phyloP scores from a whole-genome alignment of 2,797 vertebrate genomes.

The Lepilemur ruficaudatus region DNA sequence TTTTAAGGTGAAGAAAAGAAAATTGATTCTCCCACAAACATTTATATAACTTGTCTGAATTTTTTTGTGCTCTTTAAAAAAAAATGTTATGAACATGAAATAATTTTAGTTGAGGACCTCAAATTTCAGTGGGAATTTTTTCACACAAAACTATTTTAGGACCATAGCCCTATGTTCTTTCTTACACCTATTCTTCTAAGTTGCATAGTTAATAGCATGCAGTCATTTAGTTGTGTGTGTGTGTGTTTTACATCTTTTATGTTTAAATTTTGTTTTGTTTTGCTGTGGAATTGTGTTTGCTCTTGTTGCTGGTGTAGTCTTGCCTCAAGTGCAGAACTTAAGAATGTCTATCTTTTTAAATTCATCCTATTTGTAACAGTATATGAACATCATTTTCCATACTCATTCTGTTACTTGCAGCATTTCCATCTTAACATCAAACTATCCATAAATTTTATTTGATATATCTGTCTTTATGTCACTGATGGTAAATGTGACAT shows the following conservation, averaged over 20 bases:
- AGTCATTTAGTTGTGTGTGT: not conserved
- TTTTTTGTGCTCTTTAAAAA: no score
- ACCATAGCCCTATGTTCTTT: not conserved
- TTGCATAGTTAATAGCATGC: not conserved
- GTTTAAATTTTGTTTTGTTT: not conserved
- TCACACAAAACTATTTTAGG: not conserved
- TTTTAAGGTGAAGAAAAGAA: no score
- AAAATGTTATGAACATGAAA: no score
- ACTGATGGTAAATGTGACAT: not conserved
- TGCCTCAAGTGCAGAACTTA: not conserved
- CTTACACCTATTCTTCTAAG: not conserved
- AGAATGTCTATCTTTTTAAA: not conserved
- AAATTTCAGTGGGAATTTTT: not conserved
- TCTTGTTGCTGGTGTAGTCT: not conserved
- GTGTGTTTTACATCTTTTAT: not conserved
- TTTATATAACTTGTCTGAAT: no score
- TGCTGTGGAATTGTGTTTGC: not conserved
- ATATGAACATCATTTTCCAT: not conserved
- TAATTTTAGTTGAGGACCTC: not conserved
- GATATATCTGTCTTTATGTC: not conserved
- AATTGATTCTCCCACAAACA: no score
- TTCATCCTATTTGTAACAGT: not conserved
- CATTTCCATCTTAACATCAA: not conserved
- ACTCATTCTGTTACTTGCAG: not conserved
- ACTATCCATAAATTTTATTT: not conserved